Conservation (phyloP, 2,113 vertebrate species). For the Leucosticte australis region DNA sequence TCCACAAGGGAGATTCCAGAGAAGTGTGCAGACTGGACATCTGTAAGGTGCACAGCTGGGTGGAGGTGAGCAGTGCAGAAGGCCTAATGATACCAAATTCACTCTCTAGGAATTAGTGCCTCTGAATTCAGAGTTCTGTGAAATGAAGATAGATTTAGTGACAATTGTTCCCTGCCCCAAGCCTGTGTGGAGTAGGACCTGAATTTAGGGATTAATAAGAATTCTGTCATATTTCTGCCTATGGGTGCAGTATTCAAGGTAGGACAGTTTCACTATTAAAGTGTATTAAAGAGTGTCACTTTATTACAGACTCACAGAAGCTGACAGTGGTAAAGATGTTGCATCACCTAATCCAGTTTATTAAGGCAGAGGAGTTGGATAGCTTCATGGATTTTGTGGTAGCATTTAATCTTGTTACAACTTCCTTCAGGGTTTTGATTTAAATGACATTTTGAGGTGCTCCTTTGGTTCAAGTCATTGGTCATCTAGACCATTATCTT, state of each 20-base stretch:
- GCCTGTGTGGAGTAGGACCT: background rate
- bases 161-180: background rate
- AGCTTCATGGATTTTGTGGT: background rate
- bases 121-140: background rate
- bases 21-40: background rate
- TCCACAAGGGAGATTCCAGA: background rate
- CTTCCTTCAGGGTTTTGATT: background rate
- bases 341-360: background rate
- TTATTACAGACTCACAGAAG: background rate
- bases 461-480: background rate
- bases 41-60: background rate
- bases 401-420: background rate
- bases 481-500: background rate
- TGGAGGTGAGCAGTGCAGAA: background rate
- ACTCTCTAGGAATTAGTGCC: background rate
- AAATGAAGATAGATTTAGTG: background rate
- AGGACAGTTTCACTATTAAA: background rate
- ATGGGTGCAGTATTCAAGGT: background rate
- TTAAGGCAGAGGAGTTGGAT: background rate
- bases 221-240: background rate
- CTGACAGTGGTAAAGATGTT: background rate
- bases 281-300: background rate
- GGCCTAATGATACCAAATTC: background rate
- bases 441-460: background rate
- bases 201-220: background rate